These are phyloP conservation scores for Luidia sarsii DNA, from an alignment of 53 echinoderm and acorn worm species.

Conservation along the genomic window DNA sequence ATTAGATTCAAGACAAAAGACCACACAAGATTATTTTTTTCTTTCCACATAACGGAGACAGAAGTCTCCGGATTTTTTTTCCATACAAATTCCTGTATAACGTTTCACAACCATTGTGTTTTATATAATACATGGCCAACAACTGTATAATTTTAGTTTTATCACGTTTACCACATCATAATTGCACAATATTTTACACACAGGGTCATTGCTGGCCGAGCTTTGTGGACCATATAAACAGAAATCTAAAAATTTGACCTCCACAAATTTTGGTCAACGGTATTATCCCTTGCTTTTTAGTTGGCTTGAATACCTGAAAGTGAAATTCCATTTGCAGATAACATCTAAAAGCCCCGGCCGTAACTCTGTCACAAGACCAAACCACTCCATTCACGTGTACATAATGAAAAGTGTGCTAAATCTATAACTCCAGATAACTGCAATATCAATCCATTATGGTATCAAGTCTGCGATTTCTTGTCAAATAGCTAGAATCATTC, in stretches of 20 bases:
- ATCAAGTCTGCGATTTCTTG: too few relatives aligned
- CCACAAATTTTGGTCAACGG: neutral
- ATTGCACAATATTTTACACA: slow-evolving; percentile 59
- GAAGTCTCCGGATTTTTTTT: slow-evolving; percentile 11
- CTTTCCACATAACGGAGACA: slow-evolving; percentile 38
- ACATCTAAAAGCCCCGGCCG: neutral
- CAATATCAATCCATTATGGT: neutral
- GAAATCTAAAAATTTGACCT: slow-evolving; percentile 1
- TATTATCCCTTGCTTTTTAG: neutral
- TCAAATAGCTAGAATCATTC: neutral
- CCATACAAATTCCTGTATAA: slow-evolving; percentile 55
- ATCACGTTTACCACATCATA: slow-evolving; percentile 31
- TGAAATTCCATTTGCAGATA: neutral
- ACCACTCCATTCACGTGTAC: neutral
- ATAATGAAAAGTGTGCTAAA: slow-evolving; percentile 7
- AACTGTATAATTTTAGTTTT: slow-evolving; percentile 18
- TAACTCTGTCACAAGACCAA: neutral
- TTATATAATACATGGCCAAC: slow-evolving; percentile 53
- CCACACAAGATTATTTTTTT: neutral
- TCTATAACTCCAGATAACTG: neutral
- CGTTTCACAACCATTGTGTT: slow-evolving; percentile 43
- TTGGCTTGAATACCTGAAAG: neutral
- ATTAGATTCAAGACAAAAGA: neutral
- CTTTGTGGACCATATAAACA: slow-evolving; percentile 4
- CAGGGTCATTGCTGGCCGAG: slow-evolving; percentile 11